Percentiles rank a stretch among this genome's conserved stretches.
These are phyloP conservation scores for Apistogramma diplotaenia DNA, from an alignment of 2,113 vertebrate species.

Conservation along the genomic window DNA sequence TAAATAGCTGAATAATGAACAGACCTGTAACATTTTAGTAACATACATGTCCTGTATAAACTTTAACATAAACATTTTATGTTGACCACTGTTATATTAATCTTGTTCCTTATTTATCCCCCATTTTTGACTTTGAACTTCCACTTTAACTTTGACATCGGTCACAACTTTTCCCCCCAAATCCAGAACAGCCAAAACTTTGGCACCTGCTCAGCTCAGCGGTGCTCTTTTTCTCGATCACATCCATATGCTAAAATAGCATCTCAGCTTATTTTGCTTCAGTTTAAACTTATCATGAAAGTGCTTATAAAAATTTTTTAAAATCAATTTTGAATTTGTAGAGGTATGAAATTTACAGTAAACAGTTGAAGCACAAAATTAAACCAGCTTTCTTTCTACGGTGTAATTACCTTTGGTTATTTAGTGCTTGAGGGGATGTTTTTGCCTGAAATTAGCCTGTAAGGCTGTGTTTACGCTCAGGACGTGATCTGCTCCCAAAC, in stretches of 20 bases:
- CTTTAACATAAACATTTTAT: no score
- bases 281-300: constrained; percentile 4
- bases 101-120: no score
- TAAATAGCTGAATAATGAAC: no score
- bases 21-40: no score
- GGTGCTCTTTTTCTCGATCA: not conserved
- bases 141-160: no score
- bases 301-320: not conserved
- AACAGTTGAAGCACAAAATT: constrained; percentile 12
- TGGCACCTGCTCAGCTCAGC: no score
- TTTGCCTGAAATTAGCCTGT: not conserved
- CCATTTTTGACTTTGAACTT: no score
- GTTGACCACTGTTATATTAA: no score
- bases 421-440: not conserved
- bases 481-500: not conserved
- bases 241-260: not conserved
- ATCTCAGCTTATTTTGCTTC: not conserved
- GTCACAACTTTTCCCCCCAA: no score
- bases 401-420: constrained; percentile 11
- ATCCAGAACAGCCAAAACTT: no score
- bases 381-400: not conserved
- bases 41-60: no score
- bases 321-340: constrained; percentile 12
- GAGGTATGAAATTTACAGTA: constrained; percentile 6
- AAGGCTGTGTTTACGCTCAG: not conserved